Conservation (phyloP, 2,113 vertebrate genomes). For the Antigone vipio region DNA sequence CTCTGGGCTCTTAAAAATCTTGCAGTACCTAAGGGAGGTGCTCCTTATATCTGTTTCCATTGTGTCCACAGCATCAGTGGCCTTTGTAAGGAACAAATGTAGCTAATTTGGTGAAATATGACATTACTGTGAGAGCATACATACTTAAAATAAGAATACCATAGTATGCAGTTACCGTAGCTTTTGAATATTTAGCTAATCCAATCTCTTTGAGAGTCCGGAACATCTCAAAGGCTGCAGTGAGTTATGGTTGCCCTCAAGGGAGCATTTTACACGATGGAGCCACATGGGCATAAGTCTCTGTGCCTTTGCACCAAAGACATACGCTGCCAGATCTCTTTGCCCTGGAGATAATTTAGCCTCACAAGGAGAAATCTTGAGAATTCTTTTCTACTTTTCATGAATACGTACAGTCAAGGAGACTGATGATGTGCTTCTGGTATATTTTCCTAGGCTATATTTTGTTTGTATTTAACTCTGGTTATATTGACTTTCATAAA, state of each 20-base stretch:
- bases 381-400: background rate
- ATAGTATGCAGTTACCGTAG: background rate
- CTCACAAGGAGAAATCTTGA: background rate
- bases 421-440: background rate
- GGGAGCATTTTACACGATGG: rapidly evolving
- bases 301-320: background rate
- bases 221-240: background rate
- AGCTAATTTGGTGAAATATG: background rate
- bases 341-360: background rate
- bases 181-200: background rate
- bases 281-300: background rate
- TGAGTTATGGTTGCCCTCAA: background rate
- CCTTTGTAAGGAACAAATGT: background rate
- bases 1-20: background rate
- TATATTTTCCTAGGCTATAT: background rate
- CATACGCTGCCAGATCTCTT: background rate
- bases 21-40: background rate
- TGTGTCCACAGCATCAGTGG: background rate
- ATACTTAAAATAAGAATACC: background rate
- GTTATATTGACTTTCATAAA: background rate
- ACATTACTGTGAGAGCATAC: background rate
- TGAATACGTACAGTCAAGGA: background rate
- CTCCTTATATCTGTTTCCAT: background rate
- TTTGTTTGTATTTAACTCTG: background rate
- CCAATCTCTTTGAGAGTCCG: background rate